These are phyloP conservation scores for Thamnophis sirtalis DNA, from an alignment of 2,113 vertebrate species.

Conservation along the genomic window DNA sequence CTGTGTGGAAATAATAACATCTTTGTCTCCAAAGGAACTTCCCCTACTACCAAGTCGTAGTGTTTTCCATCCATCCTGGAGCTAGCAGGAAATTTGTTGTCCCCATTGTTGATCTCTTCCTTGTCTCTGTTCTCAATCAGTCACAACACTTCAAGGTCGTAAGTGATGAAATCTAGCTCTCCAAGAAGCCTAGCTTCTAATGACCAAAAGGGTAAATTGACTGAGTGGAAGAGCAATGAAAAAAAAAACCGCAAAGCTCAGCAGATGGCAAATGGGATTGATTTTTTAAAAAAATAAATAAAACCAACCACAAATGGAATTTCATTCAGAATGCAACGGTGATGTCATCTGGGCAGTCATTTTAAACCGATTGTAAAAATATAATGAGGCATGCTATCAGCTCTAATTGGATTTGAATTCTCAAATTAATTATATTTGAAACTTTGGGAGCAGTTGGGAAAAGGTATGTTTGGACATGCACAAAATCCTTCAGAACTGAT, in stretches of 20 bases:
- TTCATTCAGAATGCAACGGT: neutral
- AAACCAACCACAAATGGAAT: neutral
- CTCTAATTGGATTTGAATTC: neutral
- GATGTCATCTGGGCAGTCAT: neutral
- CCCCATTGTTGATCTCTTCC: neutral
- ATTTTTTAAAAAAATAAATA: neutral
- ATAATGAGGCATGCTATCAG: neutral
- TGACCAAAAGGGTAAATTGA: neutral
- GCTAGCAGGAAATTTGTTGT: neutral
- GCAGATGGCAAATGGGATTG: neutral
- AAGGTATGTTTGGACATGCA: neutral
- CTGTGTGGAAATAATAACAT: conserved; percentile 19
- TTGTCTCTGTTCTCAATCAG: neutral
- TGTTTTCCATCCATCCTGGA: neutral
- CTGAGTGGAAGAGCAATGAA: neutral
- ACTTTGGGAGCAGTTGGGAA: neutral
- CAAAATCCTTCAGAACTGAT: neutral
- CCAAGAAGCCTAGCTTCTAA: neutral
- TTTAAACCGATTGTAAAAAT: neutral
- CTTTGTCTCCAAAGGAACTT: neutral
- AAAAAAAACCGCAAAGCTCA: neutral
- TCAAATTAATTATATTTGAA: neutral
- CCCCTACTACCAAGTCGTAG: neutral
- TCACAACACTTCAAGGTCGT: neutral
- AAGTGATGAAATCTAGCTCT: neutral